A percentile compares a stretch with the other conserved stretches of the same genome.
Conservation (phyloP, 2,113 vertebrate species). For the Colossoma macropomum region DNA sequence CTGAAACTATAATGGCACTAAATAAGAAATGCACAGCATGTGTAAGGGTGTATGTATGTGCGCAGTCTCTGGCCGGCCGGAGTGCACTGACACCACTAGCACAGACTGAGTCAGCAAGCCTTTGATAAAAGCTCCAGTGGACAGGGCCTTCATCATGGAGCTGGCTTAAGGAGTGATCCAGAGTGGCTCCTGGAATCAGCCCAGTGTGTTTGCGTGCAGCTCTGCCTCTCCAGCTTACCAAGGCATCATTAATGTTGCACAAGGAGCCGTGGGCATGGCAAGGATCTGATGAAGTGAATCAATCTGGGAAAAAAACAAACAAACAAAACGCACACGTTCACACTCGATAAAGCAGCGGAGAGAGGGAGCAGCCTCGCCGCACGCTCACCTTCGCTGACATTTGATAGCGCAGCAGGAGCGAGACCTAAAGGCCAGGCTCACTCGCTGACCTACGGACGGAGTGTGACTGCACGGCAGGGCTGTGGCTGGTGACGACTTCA, state of each 20-base stretch:
- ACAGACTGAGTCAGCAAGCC: conserved; percentile 12
- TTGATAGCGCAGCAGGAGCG: conserved; percentile 32
- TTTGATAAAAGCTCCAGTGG: conserved; percentile 39
- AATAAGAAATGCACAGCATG: not conserved
- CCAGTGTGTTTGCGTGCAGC: not conserved
- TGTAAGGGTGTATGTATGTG: not conserved
- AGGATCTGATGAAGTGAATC: conserved; percentile 9
- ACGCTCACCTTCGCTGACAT: conserved; percentile 28
- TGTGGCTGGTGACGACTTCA: not conserved
- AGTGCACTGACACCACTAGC: not conserved
- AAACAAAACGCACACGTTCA: conserved; percentile 15
- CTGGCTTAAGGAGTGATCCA: not conserved
- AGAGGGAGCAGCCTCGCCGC: not conserved
- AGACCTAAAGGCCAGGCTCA: conserved; percentile 25
- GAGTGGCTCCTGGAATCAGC: not conserved
- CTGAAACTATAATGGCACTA: conserved; percentile 6
- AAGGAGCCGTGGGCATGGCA: not conserved
- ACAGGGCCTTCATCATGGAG: conserved; percentile 4
- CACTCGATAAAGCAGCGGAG: not conserved
- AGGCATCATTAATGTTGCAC: conserved; percentile 15
- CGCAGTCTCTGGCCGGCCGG: not conserved
- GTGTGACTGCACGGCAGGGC: not conserved
- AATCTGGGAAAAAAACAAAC: not conserved
- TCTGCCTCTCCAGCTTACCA: not conserved
- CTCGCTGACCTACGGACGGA: conserved; percentile 19